Conservation (phyloP, 2,113 vertebrate species). For the Hyaena hyaena region DNA sequence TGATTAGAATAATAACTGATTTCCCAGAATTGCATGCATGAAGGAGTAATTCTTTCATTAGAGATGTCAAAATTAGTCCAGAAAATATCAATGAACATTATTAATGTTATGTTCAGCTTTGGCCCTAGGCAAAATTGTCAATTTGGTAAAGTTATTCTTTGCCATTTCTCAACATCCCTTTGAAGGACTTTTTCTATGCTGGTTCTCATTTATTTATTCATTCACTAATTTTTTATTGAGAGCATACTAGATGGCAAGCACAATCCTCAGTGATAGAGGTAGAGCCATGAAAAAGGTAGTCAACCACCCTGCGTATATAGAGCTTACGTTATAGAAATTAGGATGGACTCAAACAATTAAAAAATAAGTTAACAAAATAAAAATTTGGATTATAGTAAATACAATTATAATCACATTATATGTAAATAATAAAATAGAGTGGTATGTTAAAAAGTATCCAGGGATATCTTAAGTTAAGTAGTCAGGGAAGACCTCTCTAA, state of each 20-base stretch:
- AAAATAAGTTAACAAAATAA: not conserved
- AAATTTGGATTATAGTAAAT: not conserved
- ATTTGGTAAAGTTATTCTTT: slow-evolving; percentile 66
- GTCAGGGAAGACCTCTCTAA: not conserved
- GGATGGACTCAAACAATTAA: not conserved
- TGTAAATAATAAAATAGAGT: not conserved
- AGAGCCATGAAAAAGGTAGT: not conserved
- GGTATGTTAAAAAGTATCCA: not conserved
- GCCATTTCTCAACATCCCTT: slow-evolving; percentile 56
- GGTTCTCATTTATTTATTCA: slow-evolving; percentile 46
- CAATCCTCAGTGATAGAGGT: not conserved
- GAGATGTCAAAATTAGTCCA: slow-evolving; percentile 45
- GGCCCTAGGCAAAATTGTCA: slow-evolving; percentile 60
- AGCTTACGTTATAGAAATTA: not conserved
- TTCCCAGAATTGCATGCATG: slow-evolving; percentile 60
- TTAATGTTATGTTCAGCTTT: slow-evolving; percentile 57
- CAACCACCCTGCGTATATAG: not conserved
- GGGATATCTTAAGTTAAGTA: not conserved
- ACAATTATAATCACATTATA: not conserved
- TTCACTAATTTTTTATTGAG: slow-evolving; percentile 22
- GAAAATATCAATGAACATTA: slow-evolving; percentile 36
- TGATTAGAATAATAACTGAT: slow-evolving; percentile 72
- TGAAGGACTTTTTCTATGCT: slow-evolving; percentile 45
- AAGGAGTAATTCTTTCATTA: slow-evolving; percentile 59
- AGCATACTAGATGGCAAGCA: not conserved